Percentiles rank a stretch among this genome's conserved stretches.
Conservation (phyloP, 2,113 vertebrate genomes). For the Fregata magnificens region DNA sequence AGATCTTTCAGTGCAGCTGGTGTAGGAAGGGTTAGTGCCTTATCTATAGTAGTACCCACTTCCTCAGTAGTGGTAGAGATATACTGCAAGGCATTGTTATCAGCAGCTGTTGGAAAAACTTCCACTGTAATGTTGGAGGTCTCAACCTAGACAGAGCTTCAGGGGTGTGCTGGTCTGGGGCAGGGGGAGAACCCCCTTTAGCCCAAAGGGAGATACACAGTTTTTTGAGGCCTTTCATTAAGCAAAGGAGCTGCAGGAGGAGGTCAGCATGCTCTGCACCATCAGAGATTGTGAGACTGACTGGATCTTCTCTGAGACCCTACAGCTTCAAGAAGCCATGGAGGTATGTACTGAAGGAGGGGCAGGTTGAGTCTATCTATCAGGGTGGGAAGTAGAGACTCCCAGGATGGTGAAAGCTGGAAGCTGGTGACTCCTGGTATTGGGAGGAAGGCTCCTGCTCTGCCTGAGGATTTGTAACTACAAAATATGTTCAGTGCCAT, state of each 20-base stretch:
- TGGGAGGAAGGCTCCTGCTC: neutral
- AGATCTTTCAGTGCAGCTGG: rapidly evolving
- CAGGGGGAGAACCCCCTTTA: neutral
- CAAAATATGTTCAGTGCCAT: neutral
- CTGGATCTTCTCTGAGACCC: neutral
- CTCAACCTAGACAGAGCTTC: rapidly evolving
- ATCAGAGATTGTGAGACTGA: neutral
- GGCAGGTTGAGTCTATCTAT: neutral
- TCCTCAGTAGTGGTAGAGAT: neutral
- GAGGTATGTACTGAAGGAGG: neutral
- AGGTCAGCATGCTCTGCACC: rapidly evolving
- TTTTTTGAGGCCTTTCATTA: neutral
- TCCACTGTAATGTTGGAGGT: rapidly evolving
- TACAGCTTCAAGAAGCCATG: neutral
- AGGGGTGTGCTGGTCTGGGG: neutral
- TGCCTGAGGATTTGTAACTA: neutral
- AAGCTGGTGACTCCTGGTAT: neutral
- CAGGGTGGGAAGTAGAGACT: neutral
- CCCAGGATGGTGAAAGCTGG: neutral
- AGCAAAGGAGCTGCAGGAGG: neutral
- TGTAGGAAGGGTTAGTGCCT: rapidly evolving
- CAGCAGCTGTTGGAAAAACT: neutral
- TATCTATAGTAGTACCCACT: rapidly evolving
- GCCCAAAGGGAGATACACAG: rapidly evolving
- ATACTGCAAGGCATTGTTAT: neutral